Percentiles rank a stretch among this genome's conserved stretches.
Conservation (phyloP, 1,140 invertebrate species). For the Physella acuta region DNA sequence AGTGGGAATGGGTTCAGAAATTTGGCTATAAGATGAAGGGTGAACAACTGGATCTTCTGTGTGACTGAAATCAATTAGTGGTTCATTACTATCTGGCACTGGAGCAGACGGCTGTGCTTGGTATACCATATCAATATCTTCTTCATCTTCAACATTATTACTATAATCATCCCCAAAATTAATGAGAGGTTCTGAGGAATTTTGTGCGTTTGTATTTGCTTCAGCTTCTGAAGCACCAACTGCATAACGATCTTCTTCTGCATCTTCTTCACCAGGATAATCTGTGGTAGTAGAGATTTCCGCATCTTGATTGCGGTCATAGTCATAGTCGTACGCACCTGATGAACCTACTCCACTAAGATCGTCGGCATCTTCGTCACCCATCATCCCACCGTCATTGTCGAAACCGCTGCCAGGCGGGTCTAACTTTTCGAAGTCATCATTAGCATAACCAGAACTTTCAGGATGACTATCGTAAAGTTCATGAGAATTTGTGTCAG, state of each 20-base stretch:
- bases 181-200: background rate
- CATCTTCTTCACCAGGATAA: slow-evolving; percentile 38
- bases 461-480: slow-evolving; percentile 22
- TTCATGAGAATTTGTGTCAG: background rate
- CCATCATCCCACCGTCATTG: slow-evolving; percentile 1
- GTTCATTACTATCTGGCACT: slow-evolving; percentile 31
- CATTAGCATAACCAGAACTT: slow-evolving; percentile 27
- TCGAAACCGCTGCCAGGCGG: slow-evolving; percentile 25
- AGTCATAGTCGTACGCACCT: slow-evolving; percentile 8
- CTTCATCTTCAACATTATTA: slow-evolving; percentile 28
- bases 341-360: background rate
- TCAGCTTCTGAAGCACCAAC: slow-evolving; percentile 37
- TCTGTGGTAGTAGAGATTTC: slow-evolving; percentile 37
- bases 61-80: slow-evolving; percentile 25
- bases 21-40: slow-evolving; percentile 5
- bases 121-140: slow-evolving; percentile 7
- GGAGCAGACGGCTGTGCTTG: slow-evolving; percentile 30
- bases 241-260: slow-evolving; percentile 43
- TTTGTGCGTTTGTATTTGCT: slow-evolving; percentile 9
- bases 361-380: background rate
- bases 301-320: slow-evolving; percentile 36
- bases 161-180: background rate
- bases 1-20: slow-evolving; percentile 3
- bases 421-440: slow-evolving; percentile 42
- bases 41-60: slow-evolving; percentile 5